Conservation (phyloP, 2,113 vertebrate species). For the Phylloscopus trochiloides region DNA sequence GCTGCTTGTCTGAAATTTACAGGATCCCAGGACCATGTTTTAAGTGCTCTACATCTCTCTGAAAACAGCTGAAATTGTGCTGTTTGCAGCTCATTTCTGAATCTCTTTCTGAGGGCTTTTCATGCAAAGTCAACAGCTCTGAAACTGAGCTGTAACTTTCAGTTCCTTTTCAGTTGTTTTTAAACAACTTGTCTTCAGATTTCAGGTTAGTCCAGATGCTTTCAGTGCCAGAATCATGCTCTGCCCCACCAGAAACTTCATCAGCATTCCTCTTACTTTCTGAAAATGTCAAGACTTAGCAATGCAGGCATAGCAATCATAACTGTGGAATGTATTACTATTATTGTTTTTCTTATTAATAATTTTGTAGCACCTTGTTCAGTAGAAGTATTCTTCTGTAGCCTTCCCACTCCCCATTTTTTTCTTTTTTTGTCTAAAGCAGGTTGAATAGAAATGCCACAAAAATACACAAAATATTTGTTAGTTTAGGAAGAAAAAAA, state of each 20-base stretch:
- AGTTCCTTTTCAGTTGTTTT: background rate
- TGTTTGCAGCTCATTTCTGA: accelerated
- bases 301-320: background rate
- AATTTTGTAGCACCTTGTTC: background rate
- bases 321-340: background rate
- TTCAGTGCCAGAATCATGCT: background rate
- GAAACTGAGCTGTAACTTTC: background rate
- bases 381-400: background rate
- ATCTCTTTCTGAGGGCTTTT: background rate
- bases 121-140: background rate
- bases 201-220: slow-evolving; percentile 10
- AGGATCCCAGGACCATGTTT: background rate
- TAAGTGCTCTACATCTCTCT: background rate
- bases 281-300: background rate
- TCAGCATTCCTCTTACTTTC: background rate
- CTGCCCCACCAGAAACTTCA: background rate
- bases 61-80: background rate
- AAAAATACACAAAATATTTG: background rate
- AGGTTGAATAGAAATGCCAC: background rate
- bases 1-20: background rate
- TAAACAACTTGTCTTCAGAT: background rate
- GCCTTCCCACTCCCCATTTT: accelerated
- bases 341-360: background rate
- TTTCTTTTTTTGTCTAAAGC: background rate
- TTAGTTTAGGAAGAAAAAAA: background rate